These are phyloP conservation scores for Neopelma chrysocephalum DNA, from an alignment of 2,797 vertebrate species.

Conservation along the genomic window DNA sequence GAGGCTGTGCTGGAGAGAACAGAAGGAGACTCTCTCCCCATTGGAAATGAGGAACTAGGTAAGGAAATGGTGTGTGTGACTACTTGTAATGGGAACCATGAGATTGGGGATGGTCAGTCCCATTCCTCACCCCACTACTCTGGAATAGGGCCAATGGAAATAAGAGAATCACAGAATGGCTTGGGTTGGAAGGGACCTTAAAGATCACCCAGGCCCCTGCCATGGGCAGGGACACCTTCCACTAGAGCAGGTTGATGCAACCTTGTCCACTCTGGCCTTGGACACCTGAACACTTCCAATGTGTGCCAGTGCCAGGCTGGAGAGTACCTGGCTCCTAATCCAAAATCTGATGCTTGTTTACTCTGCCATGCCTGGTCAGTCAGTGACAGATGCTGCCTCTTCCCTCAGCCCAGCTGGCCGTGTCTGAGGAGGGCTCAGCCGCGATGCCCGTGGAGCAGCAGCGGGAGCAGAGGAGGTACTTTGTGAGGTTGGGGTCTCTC, in stretches of 20 bases:
- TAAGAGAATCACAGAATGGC: neutral
- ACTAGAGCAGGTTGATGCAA: fast-evolving
- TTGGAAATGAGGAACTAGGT: constrained; percentile 87
- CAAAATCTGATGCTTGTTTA: neutral
- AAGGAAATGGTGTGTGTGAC: neutral
- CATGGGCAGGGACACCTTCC: neutral
- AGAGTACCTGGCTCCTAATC: neutral
- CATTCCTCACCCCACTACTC: neutral
- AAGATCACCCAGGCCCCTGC: neutral
- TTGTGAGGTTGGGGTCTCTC: constrained; percentile 69
- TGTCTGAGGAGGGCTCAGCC: neutral
- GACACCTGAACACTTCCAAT: fast-evolving
- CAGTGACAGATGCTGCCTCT: neutral
- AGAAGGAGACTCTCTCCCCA: constrained; percentile 80
- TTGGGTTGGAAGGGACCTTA: neutral
- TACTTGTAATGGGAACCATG: fast-evolving
- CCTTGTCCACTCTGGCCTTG: fast-evolving
- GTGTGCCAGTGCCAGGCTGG: neutral
- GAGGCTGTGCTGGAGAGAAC: constrained; percentile 77
- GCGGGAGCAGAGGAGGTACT: neutral
- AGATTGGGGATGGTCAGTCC: neutral
- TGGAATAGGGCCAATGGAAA: neutral
- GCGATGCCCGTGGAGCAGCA: neutral
- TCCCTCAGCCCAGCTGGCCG: constrained; percentile 12
- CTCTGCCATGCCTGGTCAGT: neutral